Percentiles rank a stretch among this genome's conserved stretches.
Conservation (phyloP, 1,140 invertebrate species). For the Halesus radiatus region DNA sequence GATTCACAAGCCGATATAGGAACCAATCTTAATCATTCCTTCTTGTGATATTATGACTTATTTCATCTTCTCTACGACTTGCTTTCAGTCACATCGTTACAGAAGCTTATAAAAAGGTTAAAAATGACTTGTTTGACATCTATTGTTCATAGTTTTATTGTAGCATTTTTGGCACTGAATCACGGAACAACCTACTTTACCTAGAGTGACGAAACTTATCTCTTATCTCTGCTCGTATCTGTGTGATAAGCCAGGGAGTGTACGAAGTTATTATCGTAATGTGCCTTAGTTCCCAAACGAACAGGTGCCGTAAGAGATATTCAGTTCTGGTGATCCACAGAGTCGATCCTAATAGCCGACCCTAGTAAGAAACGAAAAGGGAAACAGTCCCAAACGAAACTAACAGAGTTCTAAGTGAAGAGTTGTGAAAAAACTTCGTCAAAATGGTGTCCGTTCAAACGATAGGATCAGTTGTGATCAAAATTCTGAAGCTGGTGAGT, state of each 20-base stretch:
- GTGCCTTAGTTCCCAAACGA: background rate
- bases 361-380: background rate
- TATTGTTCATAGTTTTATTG: background rate
- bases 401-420: slow-evolving; percentile 1
- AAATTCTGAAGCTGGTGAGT: slow-evolving; percentile 85
- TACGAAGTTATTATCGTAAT: background rate
- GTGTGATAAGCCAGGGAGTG: slow-evolving; percentile 2
- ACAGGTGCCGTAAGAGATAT: background rate
- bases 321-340: background rate
- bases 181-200: background rate
- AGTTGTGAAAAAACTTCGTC: slow-evolving; percentile 9
- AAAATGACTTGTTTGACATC: background rate
- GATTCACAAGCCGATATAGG: too few relatives aligned
- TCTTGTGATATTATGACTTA: too few relatives aligned
- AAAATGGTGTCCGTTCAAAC: slow-evolving; percentile 82
- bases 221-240: slow-evolving; percentile 7
- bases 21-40: too few relatives aligned
- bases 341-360: background rate
- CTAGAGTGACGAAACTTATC: slow-evolving; percentile 24
- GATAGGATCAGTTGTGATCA: slow-evolving; percentile 82
- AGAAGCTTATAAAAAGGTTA: too few relatives aligned
- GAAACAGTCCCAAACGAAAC: background rate
- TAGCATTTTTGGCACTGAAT: background rate
- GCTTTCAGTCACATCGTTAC: too few relatives aligned
- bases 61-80: too few relatives aligned